Conservation (phyloP, 2,888 invertebrate species). For the Trissolcus brochymenae region DNA sequence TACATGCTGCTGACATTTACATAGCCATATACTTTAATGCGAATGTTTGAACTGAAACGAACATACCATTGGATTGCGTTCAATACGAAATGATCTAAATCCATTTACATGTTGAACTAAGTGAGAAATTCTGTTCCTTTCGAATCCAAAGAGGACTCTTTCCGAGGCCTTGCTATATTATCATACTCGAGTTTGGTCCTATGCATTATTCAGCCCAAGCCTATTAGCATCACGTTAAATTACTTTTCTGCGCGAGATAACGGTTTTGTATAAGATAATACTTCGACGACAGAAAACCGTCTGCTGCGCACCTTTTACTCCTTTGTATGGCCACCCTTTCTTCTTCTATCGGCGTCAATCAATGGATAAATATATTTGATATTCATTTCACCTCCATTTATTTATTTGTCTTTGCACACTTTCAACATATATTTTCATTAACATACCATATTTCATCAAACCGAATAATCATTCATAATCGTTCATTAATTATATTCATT, state of each 20-base stretch:
- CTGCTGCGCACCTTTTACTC: constrained; percentile 26
- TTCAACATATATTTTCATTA: background rate
- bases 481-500: no score
- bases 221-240: constrained; percentile 72
- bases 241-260: constrained; percentile 69
- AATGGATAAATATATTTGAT: constrained; percentile 30
- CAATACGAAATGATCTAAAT: constrained; percentile 63
- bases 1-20: constrained; percentile 29
- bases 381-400: constrained; percentile 35
- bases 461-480: no score
- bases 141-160: constrained; percentile 61
- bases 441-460: no score
- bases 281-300: constrained; percentile 53
- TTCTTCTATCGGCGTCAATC: constrained; percentile 14
- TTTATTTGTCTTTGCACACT: constrained; percentile 29
- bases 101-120: constrained; percentile 68
- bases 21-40: constrained; percentile 34
- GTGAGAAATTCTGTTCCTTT: constrained; percentile 69
- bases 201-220: constrained; percentile 61
- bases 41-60: constrained; percentile 38
- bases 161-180: constrained; percentile 59
- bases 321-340: constrained; percentile 8
- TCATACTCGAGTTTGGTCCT: constrained; percentile 54
- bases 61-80: constrained; percentile 42
- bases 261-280: constrained; percentile 66